Percentiles rank a stretch among this genome's conserved stretches.
These are phyloP conservation scores for Microtus richardsoni DNA, from an alignment of 2,113 vertebrate genomes.

Conservation along the genomic window DNA sequence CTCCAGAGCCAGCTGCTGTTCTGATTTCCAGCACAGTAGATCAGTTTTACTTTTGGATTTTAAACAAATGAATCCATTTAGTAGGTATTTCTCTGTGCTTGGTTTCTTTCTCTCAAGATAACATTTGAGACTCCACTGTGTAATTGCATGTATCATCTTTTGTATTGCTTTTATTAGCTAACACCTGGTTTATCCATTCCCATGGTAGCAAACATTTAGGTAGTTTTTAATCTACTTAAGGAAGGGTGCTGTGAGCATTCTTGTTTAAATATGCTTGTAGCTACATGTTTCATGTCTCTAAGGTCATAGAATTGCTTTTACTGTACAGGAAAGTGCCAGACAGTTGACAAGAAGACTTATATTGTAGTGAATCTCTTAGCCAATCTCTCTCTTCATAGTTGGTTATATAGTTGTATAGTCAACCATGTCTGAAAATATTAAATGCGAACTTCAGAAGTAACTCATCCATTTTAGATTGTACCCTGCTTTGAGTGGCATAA, in stretches of 20 bases:
- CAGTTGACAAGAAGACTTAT: neutral
- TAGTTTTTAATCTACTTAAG: constrained; percentile 35
- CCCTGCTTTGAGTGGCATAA: neutral
- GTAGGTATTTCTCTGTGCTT: neutral
- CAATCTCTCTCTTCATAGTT: neutral
- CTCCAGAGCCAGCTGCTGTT: neutral
- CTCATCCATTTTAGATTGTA: neutral
- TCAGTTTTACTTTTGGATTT: neutral
- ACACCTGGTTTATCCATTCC: neutral
- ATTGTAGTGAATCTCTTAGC: neutral
- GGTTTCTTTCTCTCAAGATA: neutral
- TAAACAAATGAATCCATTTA: neutral
- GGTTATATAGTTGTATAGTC: neutral
- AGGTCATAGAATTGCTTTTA: constrained; percentile 7
- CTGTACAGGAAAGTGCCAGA: constrained; percentile 20
- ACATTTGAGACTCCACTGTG: constrained; percentile 34
- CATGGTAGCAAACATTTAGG: neutral
- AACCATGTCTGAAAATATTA: neutral
- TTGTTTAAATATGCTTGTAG: neutral
- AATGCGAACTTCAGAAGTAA: neutral
- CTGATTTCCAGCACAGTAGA: neutral
- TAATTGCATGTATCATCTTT: neutral
- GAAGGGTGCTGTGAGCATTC: neutral
- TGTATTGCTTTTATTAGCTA: constrained; percentile 1
- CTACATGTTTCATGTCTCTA: constrained; percentile 4